Conservation (phyloP, 2,113 vertebrate species). For the Paratilapia polleni region DNA sequence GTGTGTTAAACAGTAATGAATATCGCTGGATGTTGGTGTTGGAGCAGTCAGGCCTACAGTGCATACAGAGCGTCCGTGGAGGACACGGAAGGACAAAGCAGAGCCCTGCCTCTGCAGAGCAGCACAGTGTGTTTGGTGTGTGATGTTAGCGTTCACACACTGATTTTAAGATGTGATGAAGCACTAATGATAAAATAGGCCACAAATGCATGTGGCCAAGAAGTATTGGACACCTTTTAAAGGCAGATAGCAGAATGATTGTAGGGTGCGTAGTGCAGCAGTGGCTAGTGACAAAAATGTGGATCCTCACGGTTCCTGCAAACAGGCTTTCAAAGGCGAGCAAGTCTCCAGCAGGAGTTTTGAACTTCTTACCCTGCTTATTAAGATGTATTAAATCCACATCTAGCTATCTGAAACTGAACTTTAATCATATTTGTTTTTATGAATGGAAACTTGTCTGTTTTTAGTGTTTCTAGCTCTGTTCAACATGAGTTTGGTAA, state of each 20-base stretch:
- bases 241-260: not conserved
- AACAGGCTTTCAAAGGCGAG: not conserved
- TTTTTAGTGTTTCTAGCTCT: not conserved
- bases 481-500: too few species aligned
- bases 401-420: not conserved
- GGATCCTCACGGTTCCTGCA: not conserved
- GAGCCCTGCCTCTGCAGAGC: not conserved
- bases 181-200: rapidly evolving
- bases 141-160: rapidly evolving
- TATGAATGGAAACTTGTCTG: rapidly evolving
- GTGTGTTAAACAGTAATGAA: not conserved
- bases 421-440: not conserved
- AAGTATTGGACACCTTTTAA: not conserved
- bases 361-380: not conserved
- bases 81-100: conserved; percentile 76
- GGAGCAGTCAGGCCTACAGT: conserved; percentile 14
- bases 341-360: not conserved
- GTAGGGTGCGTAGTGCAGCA: rapidly evolving
- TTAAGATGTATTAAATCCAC: not conserved
- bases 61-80: conserved; percentile 42
- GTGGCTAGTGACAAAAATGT: not conserved
- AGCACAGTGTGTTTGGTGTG: not conserved
- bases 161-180: not conserved
- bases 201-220: not conserved
- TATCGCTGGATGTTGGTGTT: not conserved